phyloP scores from a whole-genome alignment of 2,797 vertebrate species.

The Chaenodraco wilsoni region DNA sequence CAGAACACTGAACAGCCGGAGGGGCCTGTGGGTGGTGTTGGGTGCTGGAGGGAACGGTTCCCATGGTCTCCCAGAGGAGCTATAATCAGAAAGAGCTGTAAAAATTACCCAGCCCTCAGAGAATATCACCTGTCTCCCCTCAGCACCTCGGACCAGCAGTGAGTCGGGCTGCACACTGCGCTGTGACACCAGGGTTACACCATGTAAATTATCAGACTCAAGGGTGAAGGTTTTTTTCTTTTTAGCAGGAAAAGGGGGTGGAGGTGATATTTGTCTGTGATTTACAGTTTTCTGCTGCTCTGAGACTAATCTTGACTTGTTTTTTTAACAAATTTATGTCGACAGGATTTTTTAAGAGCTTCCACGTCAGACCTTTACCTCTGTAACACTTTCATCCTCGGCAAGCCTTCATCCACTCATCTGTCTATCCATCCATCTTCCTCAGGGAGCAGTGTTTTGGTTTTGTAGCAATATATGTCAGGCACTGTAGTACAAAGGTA shows the following conservation, averaged over 20 bases:
- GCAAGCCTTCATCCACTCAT: conserved; percentile 70
- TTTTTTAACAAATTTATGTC: conserved; percentile 68
- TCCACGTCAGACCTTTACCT: conserved; percentile 73
- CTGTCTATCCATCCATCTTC: conserved; percentile 74
- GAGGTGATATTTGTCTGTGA: conserved; percentile 61
- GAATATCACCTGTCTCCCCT: conserved; percentile 76
- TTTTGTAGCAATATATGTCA: conserved; percentile 75
- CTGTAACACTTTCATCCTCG: conserved; percentile 71
- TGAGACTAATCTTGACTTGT: conserved; percentile 61
- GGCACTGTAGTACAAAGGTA: conserved; percentile 68
- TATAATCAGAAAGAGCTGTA: conserved; percentile 69
- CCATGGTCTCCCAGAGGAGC: conserved; percentile 73
- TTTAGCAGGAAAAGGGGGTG: conserved; percentile 37
- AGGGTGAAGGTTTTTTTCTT: conserved; percentile 70
- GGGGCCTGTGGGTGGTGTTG: conserved; percentile 62
- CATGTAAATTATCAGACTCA: conserved; percentile 73
- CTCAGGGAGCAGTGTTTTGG: conserved; percentile 74
- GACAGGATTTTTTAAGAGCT: conserved; percentile 74
- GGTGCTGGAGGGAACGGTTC: conserved; percentile 76
- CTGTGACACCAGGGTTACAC: conserved; percentile 68
- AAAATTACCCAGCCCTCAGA: conserved; percentile 68
- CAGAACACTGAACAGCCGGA: conserved; percentile 54
- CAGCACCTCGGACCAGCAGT: conserved; percentile 61
- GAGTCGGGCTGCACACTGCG: conserved; percentile 40
- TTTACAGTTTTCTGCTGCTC: conserved; percentile 67